Evolutionary conservation across 2,888 invertebrate species (phyloP).

Genomic region (Julus scandinavius): DNA sequence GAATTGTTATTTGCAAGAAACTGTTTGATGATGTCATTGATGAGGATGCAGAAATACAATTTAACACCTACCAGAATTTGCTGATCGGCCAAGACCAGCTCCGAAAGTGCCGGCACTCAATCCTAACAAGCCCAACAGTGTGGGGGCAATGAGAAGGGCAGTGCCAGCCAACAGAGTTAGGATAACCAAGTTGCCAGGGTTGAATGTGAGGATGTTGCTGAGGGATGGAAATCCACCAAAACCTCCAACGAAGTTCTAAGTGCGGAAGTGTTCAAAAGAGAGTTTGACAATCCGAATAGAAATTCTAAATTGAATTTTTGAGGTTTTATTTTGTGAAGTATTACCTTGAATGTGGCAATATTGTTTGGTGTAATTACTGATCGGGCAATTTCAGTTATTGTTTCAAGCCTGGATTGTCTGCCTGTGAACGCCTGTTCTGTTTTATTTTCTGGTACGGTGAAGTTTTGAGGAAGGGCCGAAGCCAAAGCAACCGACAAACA

Average conservation of each 20-base stretch:
- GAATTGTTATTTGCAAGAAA: too few species aligned
- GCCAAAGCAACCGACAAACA: constrained; percentile 33
- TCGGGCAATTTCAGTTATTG: constrained; percentile 24
- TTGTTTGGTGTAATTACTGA: constrained; percentile 45
- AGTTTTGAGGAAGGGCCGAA: constrained; percentile 51
- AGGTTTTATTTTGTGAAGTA: neutral
- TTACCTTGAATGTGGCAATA: constrained; percentile 52
- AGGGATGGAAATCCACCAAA: constrained; percentile 52
- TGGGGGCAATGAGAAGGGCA: constrained; percentile 52
- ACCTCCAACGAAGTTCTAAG: constrained; percentile 43
- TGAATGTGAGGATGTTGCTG: constrained; percentile 53
- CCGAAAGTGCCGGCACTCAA: constrained; percentile 41
- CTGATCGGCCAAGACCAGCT: neutral
- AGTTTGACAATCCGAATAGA: neutral
- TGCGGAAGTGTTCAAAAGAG: neutral
- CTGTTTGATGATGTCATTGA: too few species aligned
- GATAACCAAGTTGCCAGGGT: constrained; percentile 52
- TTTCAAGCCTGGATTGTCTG: constrained; percentile 16
- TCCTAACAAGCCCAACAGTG: constrained; percentile 46
- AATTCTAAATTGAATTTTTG: neutral
- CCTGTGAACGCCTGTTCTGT: neutral
- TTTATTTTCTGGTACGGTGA: constrained; percentile 1
- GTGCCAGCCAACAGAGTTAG: constrained; percentile 53
- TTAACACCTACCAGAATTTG: neutral
- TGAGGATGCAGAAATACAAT: neutral